Evolutionary conservation across 2,797 vertebrate genomes (phyloP).

Genomic region (Tarsius wallacei): DNA sequence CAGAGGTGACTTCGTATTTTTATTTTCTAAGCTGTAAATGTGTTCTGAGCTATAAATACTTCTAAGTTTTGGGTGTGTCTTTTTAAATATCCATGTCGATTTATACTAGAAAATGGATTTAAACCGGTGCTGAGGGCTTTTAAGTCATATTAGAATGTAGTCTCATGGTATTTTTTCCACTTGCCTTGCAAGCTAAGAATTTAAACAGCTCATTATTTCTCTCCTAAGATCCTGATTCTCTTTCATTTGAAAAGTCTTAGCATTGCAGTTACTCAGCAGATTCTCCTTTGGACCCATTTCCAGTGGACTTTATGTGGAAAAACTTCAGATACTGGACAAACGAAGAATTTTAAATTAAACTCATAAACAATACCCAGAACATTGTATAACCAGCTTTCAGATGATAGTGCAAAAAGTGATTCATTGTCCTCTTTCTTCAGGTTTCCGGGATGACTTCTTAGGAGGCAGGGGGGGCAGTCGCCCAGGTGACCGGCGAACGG

Average conservation of each 20-base stretch:
- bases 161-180: neutral
- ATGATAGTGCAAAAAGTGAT: neutral
- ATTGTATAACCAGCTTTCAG: neutral
- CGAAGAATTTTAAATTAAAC: neutral
- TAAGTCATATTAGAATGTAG: neutral
- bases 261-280: neutral
- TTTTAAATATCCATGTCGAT: neutral
- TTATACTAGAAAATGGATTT: neutral
- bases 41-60: neutral
- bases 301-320: neutral
- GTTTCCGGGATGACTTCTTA: conserved; percentile 96
- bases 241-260: neutral
- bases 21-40: conserved; percentile 27
- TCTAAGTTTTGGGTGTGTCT: conserved; percentile 54
- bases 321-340: neutral
- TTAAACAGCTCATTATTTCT: neutral
- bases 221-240: neutral
- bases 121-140: neutral
- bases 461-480: conserved; percentile 95
- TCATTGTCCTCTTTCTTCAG: conserved; percentile 87
- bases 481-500: conserved; percentile 94
- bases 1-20: conserved; percentile 44
- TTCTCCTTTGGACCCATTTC: conserved; percentile 1
- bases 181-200: neutral
- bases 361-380: neutral